A percentile compares a stretch with the other conserved stretches of the same genome.
phyloP scores from a whole-genome alignment of 2,888 invertebrate species.

The Eudasyphora cyanicolor region DNA sequence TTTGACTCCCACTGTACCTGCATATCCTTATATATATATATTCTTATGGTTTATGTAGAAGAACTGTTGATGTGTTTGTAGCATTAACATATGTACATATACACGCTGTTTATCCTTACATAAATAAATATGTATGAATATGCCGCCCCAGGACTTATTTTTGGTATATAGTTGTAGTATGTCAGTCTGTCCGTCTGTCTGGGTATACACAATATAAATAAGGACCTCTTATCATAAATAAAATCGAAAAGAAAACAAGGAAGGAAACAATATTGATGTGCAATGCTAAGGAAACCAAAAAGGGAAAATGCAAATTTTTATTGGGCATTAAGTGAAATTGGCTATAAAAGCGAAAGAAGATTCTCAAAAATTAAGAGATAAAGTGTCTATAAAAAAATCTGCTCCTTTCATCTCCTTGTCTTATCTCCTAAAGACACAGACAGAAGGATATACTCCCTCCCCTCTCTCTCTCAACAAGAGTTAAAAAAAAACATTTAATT shows the following conservation, averaged over 20 bases:
- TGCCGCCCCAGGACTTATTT: background rate
- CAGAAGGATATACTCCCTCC: background rate
- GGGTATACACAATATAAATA: background rate
- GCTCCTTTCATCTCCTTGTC: no score
- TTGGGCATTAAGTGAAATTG: conserved; percentile 14
- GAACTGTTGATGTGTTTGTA: background rate
- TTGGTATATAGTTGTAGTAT: no score
- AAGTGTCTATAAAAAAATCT: background rate
- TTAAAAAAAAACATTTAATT: conserved; percentile 15
- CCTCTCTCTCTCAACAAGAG: background rate
- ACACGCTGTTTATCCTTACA: no score
- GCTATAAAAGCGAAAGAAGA: background rate
- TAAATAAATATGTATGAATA: background rate
- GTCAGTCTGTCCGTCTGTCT: background rate
- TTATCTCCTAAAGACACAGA: background rate
- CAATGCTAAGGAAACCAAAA: background rate
- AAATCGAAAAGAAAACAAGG: background rate
- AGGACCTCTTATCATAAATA: background rate
- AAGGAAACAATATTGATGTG: conserved; percentile 14
- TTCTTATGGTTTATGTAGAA: background rate
- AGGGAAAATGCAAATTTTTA: conserved; percentile 6
- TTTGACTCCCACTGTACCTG: no score
- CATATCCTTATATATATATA: background rate
- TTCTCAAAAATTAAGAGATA: background rate
- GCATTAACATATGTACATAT: background rate